Evolutionary conservation across 2,113 vertebrate species (phyloP).

Genomic region (Rhinolophus ferrumequinum): DNA sequence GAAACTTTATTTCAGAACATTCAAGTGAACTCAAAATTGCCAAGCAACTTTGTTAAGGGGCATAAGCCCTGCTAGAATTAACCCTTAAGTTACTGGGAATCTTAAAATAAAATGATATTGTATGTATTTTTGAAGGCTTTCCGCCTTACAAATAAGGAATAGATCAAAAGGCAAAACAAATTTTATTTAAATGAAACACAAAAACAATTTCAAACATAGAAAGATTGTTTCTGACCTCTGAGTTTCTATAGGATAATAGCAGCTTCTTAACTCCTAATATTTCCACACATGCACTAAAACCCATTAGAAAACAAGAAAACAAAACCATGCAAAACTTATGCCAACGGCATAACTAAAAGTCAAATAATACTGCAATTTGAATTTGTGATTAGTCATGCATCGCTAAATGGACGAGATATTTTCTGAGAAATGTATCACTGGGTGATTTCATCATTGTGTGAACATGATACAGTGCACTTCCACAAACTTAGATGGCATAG

Average conservation of each 20-base stretch:
- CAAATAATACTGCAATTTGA: not conserved
- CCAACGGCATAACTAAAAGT: not conserved
- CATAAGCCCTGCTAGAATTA: not conserved
- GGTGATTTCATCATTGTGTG: not conserved
- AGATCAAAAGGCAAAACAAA: not conserved
- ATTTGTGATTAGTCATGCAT: not conserved
- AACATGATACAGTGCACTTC: not conserved
- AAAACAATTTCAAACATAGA: not conserved
- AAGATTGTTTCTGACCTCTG: not conserved
- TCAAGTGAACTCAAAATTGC: not conserved
- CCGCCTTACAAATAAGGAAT: not conserved
- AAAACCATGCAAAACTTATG: not conserved
- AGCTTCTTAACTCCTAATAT: constrained; percentile 2
- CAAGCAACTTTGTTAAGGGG: not conserved
- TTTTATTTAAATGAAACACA: not conserved
- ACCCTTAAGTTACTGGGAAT: not conserved
- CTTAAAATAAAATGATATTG: not conserved
- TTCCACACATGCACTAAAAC: not conserved
- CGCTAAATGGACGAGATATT: not conserved
- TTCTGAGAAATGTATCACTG: not conserved
- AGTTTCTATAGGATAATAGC: not conserved
- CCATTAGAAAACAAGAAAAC: not conserved
- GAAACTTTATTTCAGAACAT: not conserved
- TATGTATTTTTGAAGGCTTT: not conserved
- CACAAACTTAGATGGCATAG: not conserved